Evolutionary conservation across 2,888 invertebrate species (phyloP), one percentile per base, ranked within the genome.

Genomic region (Ennomos quercinarius): DNA sequence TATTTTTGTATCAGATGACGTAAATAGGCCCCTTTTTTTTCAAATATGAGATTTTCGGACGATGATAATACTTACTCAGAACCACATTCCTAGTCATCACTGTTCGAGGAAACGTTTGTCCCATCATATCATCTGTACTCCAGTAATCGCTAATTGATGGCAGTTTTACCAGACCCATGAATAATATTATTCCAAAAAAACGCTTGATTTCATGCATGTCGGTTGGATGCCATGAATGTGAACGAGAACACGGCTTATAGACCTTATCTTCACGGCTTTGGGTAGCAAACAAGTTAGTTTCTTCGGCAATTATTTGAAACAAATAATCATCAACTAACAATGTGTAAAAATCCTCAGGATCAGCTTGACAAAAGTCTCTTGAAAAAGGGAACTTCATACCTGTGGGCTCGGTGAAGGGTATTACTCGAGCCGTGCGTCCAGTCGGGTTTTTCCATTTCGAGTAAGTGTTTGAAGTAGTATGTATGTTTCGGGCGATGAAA

Each of bases 321-420:
- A n/a, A n/a, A n/a, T n/a, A n/a, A n/a, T n/a, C n/a, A 74, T 70
- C 61, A 68, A 73, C 70, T 52, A 75, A 70, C 52, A 72, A 63
- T 62, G 53, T 53, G 67, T 71, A 75, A 68, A 63, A 75, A 58
- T 68, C 47, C 53, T 63, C 71, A 55, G 71, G 70, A n/a, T n/a
- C n/a, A n/a, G n/a, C n/a, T n/a, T n/a, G 56, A 48, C 68, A 35
- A 34, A 44, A 67, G 66, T 68, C 64, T 71, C 63, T 69, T 68
- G 70, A 67, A 68, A 67, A 70, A 67, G 59, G 64, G 5, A 41
- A 53, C 39, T 58, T 64, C 56, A 61, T 53, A 56, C 61, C 64
- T 36, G 36, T 36, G 46, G 36, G 36, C 46, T 46, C n/a, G n/a
- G n/a, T n/a, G n/a, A n/a, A n/a, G n/a, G n/a, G n/a, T n/a, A n/a